These are phyloP conservation scores for Formica exsecta DNA, from an alignment of 1,140 invertebrate species.

Conservation along the genomic window DNA sequence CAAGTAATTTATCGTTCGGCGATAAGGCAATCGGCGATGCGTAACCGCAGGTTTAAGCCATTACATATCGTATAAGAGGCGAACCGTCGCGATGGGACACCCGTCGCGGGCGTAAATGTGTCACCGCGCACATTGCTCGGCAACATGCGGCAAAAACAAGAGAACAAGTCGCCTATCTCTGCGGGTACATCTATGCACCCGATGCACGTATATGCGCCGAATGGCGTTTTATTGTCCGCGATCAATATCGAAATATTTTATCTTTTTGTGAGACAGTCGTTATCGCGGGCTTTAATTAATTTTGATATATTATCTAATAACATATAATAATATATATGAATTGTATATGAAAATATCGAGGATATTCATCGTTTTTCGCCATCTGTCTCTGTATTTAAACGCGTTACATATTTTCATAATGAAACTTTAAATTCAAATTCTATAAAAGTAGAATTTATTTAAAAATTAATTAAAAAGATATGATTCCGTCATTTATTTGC, in stretches of 20 bases:
- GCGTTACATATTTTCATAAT: too few relatives aligned
- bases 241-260: background rate
- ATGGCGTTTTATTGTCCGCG: conserved; percentile 11
- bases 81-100: background rate
- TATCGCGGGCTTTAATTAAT: background rate
- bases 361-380: too few relatives aligned
- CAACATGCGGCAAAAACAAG: conserved; percentile 55
- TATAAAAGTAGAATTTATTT: too few relatives aligned
- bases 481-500: too few relatives aligned
- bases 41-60: conserved; percentile 32
- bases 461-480: too few relatives aligned
- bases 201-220: background rate
- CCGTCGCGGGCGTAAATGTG: conserved; percentile 41
- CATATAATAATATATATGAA: background rate
- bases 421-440: too few relatives aligned
- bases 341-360: too few relatives aligned
- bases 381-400: too few relatives aligned
- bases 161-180: conserved; percentile 5
- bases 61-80: conserved; percentile 21
- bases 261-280: background rate
- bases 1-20: conserved; percentile 33
- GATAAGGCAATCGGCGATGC: conserved; percentile 13
- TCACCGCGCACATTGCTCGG: conserved; percentile 27
- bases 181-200: conserved; percentile 9
- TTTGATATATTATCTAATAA: background rate